These are phyloP conservation scores for Dendrocopos noguchii DNA, from an alignment of 2,113 vertebrate species.

Conservation along the genomic window DNA sequence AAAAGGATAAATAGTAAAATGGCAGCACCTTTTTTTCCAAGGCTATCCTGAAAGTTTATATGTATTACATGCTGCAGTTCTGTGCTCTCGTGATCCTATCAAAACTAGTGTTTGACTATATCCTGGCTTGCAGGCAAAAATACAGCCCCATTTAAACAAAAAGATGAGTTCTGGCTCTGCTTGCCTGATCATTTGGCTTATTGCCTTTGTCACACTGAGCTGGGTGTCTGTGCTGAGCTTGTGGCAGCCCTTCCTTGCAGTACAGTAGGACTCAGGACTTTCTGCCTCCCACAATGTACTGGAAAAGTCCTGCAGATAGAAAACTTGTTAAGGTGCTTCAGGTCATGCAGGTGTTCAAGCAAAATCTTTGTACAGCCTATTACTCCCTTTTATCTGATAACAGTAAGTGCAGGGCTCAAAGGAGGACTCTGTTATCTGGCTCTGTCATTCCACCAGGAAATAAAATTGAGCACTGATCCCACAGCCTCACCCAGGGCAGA, in stretches of 20 bases:
- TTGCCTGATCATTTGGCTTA: not conserved
- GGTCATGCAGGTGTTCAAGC: rapidly evolving
- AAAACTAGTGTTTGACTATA: not conserved
- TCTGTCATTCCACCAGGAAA: not conserved
- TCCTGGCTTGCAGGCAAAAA: not conserved
- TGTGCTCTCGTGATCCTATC: not conserved
- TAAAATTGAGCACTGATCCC: not conserved
- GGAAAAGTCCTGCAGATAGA: not conserved
- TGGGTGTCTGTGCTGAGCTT: not conserved
- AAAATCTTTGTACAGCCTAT: not conserved
- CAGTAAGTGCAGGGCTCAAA: not conserved
- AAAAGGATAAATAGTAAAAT: not conserved
- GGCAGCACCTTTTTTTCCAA: not conserved
- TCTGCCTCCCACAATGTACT: not conserved
- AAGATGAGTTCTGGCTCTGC: not conserved
- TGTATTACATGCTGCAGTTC: not conserved
- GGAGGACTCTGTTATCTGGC: not conserved
- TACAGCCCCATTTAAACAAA: not conserved
- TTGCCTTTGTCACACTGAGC: not conserved
- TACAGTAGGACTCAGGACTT: not conserved
- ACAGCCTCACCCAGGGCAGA: not conserved
- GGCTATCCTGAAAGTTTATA: not conserved
- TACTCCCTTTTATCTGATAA: not conserved
- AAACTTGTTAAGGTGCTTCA: not conserved
- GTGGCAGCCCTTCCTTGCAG: not conserved